Conservation (phyloP, 1,140 invertebrate species). For the Reticulitermes speratus region DNA sequence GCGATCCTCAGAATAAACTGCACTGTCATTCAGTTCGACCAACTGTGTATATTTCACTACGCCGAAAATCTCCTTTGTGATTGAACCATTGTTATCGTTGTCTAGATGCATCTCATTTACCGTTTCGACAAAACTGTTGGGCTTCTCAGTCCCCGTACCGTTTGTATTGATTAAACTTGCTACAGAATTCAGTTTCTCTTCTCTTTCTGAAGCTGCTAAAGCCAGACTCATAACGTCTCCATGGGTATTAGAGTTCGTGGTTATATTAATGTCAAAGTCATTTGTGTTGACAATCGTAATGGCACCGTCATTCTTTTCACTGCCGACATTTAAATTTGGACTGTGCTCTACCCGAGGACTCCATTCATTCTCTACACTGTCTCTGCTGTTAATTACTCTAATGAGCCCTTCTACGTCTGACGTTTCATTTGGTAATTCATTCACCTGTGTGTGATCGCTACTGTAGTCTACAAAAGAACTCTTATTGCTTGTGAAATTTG, state of each 20-base stretch:
- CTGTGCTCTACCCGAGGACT: no score
- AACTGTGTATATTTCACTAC: not conserved
- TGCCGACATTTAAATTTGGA: not conserved
- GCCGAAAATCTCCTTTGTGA: not conserved
- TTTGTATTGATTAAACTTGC: not conserved
- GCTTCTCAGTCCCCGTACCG: not conserved
- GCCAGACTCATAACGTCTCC: not conserved
- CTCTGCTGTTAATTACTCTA: no score
- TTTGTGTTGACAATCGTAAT: not conserved
- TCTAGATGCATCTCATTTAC: not conserved
- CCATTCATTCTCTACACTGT: no score
- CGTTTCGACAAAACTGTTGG: not conserved
- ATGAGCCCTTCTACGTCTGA: no score
- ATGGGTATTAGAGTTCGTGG: not conserved
- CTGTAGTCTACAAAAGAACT: no score
- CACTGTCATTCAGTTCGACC: not conserved
- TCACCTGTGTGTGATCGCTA: no score
- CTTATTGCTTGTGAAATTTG: no score
- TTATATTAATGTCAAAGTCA: not conserved
- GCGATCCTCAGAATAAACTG: not conserved
- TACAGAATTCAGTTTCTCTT: not conserved
- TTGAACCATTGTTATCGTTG: not conserved
- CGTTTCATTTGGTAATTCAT: no score
- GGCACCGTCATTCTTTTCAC: not conserved
- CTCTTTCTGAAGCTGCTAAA: not conserved